These are phyloP conservation scores for Metopolophium dirhodum DNA, from an alignment of 1,140 invertebrate genomes.

Conservation along the genomic window DNA sequence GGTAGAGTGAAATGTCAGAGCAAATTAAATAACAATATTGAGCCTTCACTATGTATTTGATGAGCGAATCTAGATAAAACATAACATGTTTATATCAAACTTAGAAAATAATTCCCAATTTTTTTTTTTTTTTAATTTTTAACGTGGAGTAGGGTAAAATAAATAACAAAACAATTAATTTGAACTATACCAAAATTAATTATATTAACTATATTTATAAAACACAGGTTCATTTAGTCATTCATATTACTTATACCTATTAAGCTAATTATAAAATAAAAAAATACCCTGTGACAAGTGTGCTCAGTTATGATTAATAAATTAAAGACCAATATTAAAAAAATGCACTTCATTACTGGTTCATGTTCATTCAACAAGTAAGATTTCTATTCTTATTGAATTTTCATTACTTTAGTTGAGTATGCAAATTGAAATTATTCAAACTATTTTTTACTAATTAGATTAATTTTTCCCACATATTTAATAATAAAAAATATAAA, in stretches of 20 bases:
- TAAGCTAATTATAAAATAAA: background rate
- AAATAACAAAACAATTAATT: background rate
- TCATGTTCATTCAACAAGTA: background rate
- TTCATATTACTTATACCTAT: background rate
- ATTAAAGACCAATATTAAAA: background rate
- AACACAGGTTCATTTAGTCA: background rate
- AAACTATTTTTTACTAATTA: background rate
- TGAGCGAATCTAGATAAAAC: no score
- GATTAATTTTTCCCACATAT: background rate
- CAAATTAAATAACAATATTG: no score
- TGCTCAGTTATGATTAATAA: background rate
- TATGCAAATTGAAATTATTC: background rate
- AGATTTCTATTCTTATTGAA: background rate
- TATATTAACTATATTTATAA: background rate
- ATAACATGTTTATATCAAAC: no score
- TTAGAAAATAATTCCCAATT: no score
- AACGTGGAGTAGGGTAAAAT: background rate
- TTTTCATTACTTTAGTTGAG: background rate
- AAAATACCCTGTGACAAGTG: background rate
- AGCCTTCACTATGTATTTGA: no score
- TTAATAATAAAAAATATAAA: background rate
- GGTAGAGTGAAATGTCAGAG: no score
- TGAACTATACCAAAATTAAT: background rate
- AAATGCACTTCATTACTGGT: background rate
- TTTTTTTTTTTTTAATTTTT: background rate